Conservation (phyloP, 2,797 vertebrate species). For the Chiroxiphia lanceolata region DNA sequence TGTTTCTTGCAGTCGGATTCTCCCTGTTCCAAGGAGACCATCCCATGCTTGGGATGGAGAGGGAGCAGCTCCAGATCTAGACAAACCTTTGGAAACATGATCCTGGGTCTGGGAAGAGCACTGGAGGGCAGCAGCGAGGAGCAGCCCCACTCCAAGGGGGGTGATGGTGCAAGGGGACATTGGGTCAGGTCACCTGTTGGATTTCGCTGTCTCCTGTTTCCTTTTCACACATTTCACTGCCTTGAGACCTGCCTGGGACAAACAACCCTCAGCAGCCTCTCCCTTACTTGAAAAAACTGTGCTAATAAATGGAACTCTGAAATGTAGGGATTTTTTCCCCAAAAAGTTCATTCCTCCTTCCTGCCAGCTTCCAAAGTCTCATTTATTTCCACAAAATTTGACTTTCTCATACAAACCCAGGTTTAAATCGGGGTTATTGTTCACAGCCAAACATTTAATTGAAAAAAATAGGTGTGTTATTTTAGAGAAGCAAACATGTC, state of each 20-base stretch:
- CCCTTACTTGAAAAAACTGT: background rate
- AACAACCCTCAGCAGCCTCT: background rate
- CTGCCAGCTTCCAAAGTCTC: background rate
- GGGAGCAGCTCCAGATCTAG: too few species aligned
- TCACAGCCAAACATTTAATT: background rate
- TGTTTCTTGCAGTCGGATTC: background rate
- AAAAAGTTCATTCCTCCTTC: background rate
- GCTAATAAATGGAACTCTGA: background rate
- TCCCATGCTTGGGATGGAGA: background rate
- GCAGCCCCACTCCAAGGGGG: fast-evolving
- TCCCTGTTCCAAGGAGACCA: background rate
- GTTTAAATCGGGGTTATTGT: background rate
- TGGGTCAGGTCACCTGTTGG: too few species aligned
- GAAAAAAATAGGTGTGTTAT: background rate
- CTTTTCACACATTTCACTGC: background rate
- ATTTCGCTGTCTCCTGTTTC: background rate
- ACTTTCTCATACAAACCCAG: background rate
- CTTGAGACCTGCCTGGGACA: background rate
- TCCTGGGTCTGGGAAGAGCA: background rate
- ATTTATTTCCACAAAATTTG: background rate
- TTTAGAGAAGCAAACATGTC: background rate
- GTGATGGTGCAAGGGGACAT: fast-evolving
- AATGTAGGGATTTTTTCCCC: background rate
- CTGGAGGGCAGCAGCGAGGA: background rate
- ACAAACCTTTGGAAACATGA: fast-evolving